These are phyloP conservation scores for Leptinotarsa haldemani DNA, from an alignment of 2,888 invertebrate species.

Conservation along the genomic window DNA sequence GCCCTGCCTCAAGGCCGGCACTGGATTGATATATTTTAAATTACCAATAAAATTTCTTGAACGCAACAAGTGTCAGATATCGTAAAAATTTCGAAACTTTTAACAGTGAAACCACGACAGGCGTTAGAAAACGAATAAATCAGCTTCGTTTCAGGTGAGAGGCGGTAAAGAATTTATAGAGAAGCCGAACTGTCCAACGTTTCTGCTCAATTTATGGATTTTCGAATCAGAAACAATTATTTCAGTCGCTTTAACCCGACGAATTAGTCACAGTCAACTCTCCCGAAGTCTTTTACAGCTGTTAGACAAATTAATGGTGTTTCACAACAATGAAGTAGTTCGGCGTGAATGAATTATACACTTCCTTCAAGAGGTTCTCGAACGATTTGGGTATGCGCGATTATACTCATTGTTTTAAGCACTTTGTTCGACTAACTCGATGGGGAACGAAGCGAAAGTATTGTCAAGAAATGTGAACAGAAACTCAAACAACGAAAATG, in stretches of 20 bases:
- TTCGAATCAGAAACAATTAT: slow-evolving; percentile 46
- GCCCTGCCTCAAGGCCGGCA: too few species aligned
- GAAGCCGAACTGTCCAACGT: slow-evolving; percentile 10
- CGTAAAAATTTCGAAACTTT: slow-evolving; percentile 15
- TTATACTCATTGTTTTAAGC: slow-evolving; percentile 38
- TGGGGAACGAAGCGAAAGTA: slow-evolving; percentile 23
- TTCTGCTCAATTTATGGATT: slow-evolving; percentile 32
- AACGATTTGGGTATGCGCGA: slow-evolving; percentile 31
- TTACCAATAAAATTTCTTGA: slow-evolving; percentile 10
- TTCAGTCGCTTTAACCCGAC: slow-evolving; percentile 43
- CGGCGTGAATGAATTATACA: slow-evolving; percentile 51
- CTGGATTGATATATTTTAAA: slow-evolving; percentile 25
- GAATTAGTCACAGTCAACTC: slow-evolving; percentile 47
- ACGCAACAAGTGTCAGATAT: slow-evolving; percentile 7
- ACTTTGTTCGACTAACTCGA: slow-evolving; percentile 25
- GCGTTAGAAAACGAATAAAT: slow-evolving; percentile 14
- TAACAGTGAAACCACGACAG: not conserved
- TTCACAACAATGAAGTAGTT: slow-evolving; percentile 56
- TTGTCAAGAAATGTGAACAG: slow-evolving; percentile 27
- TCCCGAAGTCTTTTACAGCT: slow-evolving; percentile 50
- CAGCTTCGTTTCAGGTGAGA: slow-evolving; percentile 7
- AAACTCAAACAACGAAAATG: slow-evolving; percentile 17
- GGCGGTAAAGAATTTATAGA: slow-evolving; percentile 24
- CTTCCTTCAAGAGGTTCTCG: slow-evolving; percentile 37
- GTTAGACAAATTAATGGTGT: slow-evolving; percentile 55